These are phyloP conservation scores for Tyrannus savana DNA, from an alignment of 2,113 vertebrate species.

Conservation along the genomic window DNA sequence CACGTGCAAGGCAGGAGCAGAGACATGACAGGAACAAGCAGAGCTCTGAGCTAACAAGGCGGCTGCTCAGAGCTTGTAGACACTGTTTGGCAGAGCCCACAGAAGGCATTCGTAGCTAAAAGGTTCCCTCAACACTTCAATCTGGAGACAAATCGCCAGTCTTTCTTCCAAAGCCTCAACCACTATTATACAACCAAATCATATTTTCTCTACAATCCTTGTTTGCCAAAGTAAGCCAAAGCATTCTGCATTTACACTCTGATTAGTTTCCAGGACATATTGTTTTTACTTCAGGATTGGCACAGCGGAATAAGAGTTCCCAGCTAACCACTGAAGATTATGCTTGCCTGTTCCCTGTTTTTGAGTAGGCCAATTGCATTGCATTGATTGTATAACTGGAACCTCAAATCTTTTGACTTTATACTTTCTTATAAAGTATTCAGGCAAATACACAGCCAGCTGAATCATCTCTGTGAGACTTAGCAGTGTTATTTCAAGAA, in stretches of 20 bases:
- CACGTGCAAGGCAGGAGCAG: background rate
- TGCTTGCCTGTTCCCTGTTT: background rate
- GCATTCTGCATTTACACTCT: background rate
- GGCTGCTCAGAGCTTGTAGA: background rate
- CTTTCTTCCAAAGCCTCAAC: background rate
- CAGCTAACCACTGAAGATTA: background rate
- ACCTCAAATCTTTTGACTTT: background rate
- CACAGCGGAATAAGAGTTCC: background rate
- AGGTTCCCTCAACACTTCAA: background rate
- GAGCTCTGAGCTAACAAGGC: background rate
- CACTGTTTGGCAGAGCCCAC: background rate
- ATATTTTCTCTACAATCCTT: background rate
- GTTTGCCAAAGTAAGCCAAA: background rate
- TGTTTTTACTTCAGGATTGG: background rate
- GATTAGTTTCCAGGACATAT: background rate
- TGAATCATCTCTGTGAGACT: background rate
- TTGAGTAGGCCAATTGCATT: background rate
- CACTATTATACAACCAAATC: background rate
- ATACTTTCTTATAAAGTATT: background rate
- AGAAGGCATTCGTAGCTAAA: background rate
- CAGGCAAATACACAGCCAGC: background rate
- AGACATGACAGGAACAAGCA: background rate
- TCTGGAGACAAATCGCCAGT: background rate
- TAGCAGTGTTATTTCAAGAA: background rate
- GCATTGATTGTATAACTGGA: background rate